phyloP scores from a whole-genome alignment of 2,888 invertebrate genomes.

The Apeira syringaria region DNA sequence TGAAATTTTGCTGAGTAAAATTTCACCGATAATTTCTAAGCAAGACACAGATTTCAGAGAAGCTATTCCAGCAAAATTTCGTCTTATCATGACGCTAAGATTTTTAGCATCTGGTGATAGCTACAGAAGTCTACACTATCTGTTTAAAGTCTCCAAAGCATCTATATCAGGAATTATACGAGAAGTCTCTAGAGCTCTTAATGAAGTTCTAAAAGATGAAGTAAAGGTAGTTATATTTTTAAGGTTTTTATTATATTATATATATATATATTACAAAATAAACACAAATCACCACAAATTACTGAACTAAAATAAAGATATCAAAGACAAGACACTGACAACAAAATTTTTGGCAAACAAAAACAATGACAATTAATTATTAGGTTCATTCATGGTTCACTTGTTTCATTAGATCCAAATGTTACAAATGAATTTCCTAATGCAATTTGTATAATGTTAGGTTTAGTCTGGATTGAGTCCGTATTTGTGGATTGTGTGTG shows the following conservation, averaged over 20 bases:
- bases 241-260: conserved; percentile 7
- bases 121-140: conserved; percentile 32
- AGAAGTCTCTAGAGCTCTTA: conserved; percentile 40
- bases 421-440: conserved; percentile 21
- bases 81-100: conserved; percentile 40
- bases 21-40: conserved; percentile 40
- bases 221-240: conserved; percentile 32
- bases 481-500: conserved; percentile 13
- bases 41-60: conserved; percentile 36
- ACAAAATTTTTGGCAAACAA: conserved; percentile 23
- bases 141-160: conserved; percentile 38
- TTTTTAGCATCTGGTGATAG: conserved; percentile 36
- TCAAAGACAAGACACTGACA: conserved; percentile 21
- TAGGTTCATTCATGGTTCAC: conserved; percentile 24
- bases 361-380: conserved; percentile 23
- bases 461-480: conserved; percentile 24
- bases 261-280: conserved; percentile 4
- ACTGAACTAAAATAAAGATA: conserved; percentile 23
- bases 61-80: conserved; percentile 35
- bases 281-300: conserved; percentile 16
- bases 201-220: conserved; percentile 36
- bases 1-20: conserved; percentile 38
- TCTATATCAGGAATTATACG: conserved; percentile 38
- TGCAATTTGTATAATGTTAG: conserved; percentile 26
- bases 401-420: conserved; percentile 24